Percentiles rank a stretch among this genome's conserved stretches.
Evolutionary conservation across 2,113 vertebrate species (phyloP).

Genomic region (Arvicanthis niloticus): DNA sequence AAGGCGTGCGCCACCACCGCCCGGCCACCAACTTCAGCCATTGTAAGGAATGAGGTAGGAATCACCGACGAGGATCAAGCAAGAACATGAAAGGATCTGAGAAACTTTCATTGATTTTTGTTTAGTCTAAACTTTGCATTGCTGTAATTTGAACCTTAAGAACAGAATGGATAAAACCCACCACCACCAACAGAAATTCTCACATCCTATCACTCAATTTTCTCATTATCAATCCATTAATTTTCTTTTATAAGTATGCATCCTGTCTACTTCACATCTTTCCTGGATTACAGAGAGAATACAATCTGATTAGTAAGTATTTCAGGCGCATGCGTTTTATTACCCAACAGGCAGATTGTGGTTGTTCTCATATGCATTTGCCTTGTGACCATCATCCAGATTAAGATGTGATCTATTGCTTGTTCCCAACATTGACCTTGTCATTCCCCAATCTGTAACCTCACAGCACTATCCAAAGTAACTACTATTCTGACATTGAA

Average conservation of each 20-base stretch:
- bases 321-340: background rate
- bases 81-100: background rate
- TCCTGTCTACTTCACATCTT: background rate
- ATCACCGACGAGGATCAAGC: background rate
- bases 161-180: background rate
- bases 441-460: constrained; percentile 7
- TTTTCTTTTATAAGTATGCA: background rate
- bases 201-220: background rate
- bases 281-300: background rate
- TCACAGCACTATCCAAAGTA: background rate
- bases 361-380: background rate
- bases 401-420: constrained; percentile 1
- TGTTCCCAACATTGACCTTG: background rate
- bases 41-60: background rate
- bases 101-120: background rate
- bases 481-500: background rate
- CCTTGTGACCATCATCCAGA: background rate
- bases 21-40: background rate
- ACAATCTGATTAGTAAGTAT: background rate
- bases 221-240: background rate
- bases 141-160: constrained; percentile 9
- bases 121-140: constrained; percentile 11
- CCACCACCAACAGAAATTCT: background rate
- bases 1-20: too few species aligned
- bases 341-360: background rate